A percentile compares a stretch with the other conserved stretches of the same genome.
Conservation (phyloP, 2,113 vertebrate species). For the Gavialis gangeticus region DNA sequence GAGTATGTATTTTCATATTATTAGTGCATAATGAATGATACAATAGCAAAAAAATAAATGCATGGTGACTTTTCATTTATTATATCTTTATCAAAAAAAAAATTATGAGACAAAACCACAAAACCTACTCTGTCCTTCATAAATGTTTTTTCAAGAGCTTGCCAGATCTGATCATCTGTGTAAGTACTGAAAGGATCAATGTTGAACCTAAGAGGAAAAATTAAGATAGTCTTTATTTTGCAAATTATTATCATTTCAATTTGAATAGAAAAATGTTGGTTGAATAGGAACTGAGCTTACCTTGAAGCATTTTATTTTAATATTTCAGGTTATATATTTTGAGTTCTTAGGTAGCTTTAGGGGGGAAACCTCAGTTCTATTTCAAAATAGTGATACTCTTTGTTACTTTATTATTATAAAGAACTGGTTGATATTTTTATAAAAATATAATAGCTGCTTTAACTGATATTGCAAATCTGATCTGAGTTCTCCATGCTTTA, state of each 20-base stretch:
- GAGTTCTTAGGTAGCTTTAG: background rate
- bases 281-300: background rate
- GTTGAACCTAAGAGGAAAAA: slow-evolving; percentile 77
- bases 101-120: background rate
- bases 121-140: slow-evolving; percentile 81
- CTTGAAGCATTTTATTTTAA: background rate
- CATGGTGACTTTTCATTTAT: background rate
- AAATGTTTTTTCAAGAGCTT: slow-evolving; percentile 83
- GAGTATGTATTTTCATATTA: background rate
- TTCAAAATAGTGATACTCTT: background rate
- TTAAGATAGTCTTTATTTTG: background rate
- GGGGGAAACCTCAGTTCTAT: background rate
- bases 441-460: background rate
- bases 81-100: background rate
- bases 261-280: background rate
- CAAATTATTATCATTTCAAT: background rate
- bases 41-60: background rate
- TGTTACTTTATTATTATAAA: background rate
- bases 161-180: slow-evolving; percentile 81
- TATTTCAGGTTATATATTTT: background rate
- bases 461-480: background rate
- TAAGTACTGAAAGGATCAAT: slow-evolving; percentile 79
- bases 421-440: background rate
- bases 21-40: background rate
- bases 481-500: background rate